Evolutionary conservation across 2,797 vertebrate genomes (phyloP), one percentile per base, ranked within the genome.

Genomic region (Thripadectes ignobilis): DNA sequence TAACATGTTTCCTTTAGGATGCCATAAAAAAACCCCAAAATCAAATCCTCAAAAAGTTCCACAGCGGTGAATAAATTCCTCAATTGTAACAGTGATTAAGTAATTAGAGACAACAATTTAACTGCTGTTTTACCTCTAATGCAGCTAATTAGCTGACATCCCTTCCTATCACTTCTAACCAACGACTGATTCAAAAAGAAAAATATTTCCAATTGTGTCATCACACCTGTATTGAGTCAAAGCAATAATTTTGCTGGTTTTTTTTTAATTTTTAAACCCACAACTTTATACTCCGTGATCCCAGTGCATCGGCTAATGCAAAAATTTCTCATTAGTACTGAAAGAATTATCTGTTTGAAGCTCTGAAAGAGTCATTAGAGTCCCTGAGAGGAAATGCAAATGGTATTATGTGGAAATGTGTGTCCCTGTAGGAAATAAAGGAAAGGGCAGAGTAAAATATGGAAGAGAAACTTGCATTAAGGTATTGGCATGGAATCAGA

Each of bases 341-440:
- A 67, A n/a, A 48, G 23, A 78, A 39, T 87, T 24, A 55, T 8
- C 24, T 66, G 24, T 54, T 67, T 71, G 45, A 78, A 88, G 69
- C 24, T 58, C 0, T 32, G 85, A 32, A 21, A 27, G 51, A 63
- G 36, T 46, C 29, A 12, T 57, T 55, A 20, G 41, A 34, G 7
- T 45, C 26, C 16, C 26, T 26, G 74, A 55, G 67, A 61, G 23
- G 29, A 43, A 67, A 32, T 32, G 14, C 41, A 87, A 87, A 20
- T 36, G 55, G 27, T n/a, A 38, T 27, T 46, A 65, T 24, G 20
- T 74, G 32, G 9, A 66, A 69, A 41, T 10, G 14, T 45, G 36
- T 77, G 38, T 54, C 12, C 23, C 30, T 86, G 29, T 32, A 95
- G 78, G 88, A 96, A 97, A 95, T 84, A 96, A 97, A 96, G 39